Percentiles rank a stretch among this genome's conserved stretches.
Evolutionary conservation across 2,888 invertebrate genomes (phyloP).

Genomic region (Leptinotarsa tumamoca): DNA sequence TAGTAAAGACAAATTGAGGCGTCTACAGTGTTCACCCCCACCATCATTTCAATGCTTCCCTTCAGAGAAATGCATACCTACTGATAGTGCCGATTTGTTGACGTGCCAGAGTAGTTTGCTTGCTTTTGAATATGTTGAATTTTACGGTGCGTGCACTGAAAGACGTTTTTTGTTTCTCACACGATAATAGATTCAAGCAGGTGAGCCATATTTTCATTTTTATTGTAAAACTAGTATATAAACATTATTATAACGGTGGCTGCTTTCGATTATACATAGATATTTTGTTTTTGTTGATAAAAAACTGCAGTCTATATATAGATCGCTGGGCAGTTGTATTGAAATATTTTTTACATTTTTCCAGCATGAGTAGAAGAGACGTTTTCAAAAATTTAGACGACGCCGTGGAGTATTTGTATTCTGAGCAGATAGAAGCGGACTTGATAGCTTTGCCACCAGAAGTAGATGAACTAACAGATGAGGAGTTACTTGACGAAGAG

Average conservation of each 20-base stretch:
- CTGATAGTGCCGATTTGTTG: slow-evolving; percentile 7
- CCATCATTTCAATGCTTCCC: slow-evolving; percentile 9
- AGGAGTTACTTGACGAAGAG: slow-evolving; percentile 43
- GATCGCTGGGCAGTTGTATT: slow-evolving; percentile 15
- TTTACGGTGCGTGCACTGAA: slow-evolving; percentile 3
- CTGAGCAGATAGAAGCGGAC: slow-evolving; percentile 46
- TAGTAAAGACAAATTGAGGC: slow-evolving; percentile 9
- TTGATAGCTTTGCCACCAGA: slow-evolving; percentile 46
- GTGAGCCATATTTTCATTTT: slow-evolving; percentile 1
- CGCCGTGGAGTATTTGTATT: slow-evolving; percentile 42
- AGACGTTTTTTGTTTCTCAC: slow-evolving; percentile 3
- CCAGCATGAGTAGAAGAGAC: slow-evolving; percentile 17
- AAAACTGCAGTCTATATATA: slow-evolving; percentile 13
- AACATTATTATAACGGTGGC: not conserved
- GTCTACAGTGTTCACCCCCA: not conserved
- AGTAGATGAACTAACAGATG: slow-evolving; percentile 47
- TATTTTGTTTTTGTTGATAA: slow-evolving; percentile 4
- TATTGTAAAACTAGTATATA: slow-evolving; percentile 6
- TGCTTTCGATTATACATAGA: slow-evolving; percentile 2
- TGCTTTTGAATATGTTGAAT: slow-evolving; percentile 11
- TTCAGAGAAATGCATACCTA: slow-evolving; percentile 4
- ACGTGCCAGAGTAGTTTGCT: not conserved
- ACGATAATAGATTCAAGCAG: not conserved
- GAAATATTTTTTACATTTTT: slow-evolving; percentile 2
- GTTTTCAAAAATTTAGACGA: slow-evolving; percentile 34